Base-by-base conservation (phyloP, 2,888 invertebrate genomes). In the Stomorhina lunata region DNA sequence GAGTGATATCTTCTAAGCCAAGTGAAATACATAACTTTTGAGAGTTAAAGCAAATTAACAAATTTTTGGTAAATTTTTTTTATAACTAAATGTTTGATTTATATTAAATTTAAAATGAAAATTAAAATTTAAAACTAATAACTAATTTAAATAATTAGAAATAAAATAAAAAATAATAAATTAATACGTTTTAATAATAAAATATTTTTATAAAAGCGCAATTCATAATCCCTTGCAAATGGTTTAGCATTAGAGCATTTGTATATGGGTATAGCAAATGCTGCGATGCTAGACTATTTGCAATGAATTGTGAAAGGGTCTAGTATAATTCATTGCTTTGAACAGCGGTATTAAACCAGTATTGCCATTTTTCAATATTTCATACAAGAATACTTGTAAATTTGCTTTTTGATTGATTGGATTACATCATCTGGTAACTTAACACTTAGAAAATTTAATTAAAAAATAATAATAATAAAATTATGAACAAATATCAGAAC, bases 41-140 rank as follows among this genome's bases (percentile, higher is more conserved):
- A 81, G 48, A n/a, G n/a, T n/a, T 63, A 68, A 72, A 77, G 81
- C 81, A 81, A 57, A 75, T 75, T 65, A 82, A 71, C 79, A 79
- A 20, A 69, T 69, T 53, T 68, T 81, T 40, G 40, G 53, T 68
- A 81, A 81, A 68, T 81, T 65, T 40, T 69, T 50, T 71, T 59
- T 45, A 27, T 20, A 20, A 6, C 20, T 43, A 43, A 7, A 45
- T n/a, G n/a, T n/a, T n/a, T n/a, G n/a, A n/a, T n/a, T n/a, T n/a
- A n/a, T n/a, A n/a, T n/a, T 63, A 65, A 32, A 65, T 17, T 48
- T 59, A 48, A 57, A 43, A 53, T 34, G 12, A 20, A 34, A 59
- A 71, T 45, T 34, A 12, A 34, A 57, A 59, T 71, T 17, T 63
- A 63, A 53, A 53, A 68, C 68, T 65, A 71, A 50, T 57, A 69